Evolutionary conservation across 2,888 invertebrate genomes (phyloP), one percentile per base, ranked within the genome.

Genomic region (Stramonita haemastoma): DNA sequence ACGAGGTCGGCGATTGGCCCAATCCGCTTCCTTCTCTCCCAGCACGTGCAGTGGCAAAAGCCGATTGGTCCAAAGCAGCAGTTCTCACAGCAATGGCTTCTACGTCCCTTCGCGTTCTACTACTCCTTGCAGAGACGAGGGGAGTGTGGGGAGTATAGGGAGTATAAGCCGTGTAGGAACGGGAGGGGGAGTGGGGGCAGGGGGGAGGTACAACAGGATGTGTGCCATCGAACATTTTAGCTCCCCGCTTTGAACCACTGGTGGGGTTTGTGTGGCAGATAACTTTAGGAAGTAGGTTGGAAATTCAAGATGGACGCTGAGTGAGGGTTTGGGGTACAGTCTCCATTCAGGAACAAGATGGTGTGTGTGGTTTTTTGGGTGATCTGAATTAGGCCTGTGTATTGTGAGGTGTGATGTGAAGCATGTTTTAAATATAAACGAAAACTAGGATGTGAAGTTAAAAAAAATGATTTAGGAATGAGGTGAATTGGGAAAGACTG

Each of bases 71-170:
- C 66, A 81, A 11, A 91, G 90, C 84, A 81, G 79, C 36, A 90
- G 90, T 32, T 87, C 77, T 32, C 89, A 89, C 60, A 91, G 91
- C 88, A 90, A 91, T 66, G 90, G 89, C 1, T 87, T 90, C 77
- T 88, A 90, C 86, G 77, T 77, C n/a, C 87, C 90, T 8, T 87
- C 87, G 22, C 85, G 86, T 17, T 84, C 84, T 56, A 83, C 70
- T 1, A 89, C 89, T 0, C 85, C 85, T 0, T 36, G 56, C 66
- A 22, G 84, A 66, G 84, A 84, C 8, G 60, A 34, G 6, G 85
- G 89, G 32, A 84, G 84, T 70, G 6, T 70, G 29, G 89, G 85
- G 17, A 87, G 87, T 77, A 34, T 87, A 29, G 87, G 79, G 57
- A 85, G 34, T 83, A 77, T 85, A n/a, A n/a, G 22, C 29, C 56